These are phyloP conservation scores for Listrodromus nycthemerus DNA, from an alignment of 2,888 invertebrate genomes.

Conservation along the genomic window DNA sequence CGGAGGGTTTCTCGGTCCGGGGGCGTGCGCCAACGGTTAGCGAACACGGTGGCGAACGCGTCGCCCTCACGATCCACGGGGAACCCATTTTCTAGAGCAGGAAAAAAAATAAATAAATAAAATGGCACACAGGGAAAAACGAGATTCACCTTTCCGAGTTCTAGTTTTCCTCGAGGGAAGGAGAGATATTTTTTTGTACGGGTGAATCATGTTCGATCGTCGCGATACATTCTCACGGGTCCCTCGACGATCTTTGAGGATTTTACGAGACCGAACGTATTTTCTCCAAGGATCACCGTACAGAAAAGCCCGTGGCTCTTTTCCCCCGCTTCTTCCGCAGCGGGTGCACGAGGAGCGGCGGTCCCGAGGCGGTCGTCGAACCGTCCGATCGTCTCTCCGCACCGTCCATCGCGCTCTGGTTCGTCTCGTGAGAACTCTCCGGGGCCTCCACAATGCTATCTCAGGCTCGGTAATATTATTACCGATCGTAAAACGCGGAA, in stretches of 20 bases:
- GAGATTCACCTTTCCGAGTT: slow-evolving; percentile 18
- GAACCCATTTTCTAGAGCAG: background rate
- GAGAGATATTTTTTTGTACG: slow-evolving; percentile 25
- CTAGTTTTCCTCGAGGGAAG: slow-evolving; percentile 8
- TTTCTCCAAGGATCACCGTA: slow-evolving; percentile 37
- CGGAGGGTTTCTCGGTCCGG: background rate
- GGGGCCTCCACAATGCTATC: slow-evolving; percentile 52
- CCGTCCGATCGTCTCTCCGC: slow-evolving; percentile 14
- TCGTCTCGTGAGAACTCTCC: slow-evolving; percentile 57
- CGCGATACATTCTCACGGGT: slow-evolving; percentile 53
- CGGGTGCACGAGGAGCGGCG: slow-evolving; percentile 23
- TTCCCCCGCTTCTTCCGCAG: slow-evolving; percentile 12
- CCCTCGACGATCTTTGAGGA: slow-evolving; percentile 41
- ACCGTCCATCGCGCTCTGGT: slow-evolving; percentile 15
- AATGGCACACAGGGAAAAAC: slow-evolving; percentile 33
- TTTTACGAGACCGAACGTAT: slow-evolving; percentile 56
- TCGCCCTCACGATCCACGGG: background rate
- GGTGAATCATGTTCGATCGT: slow-evolving; percentile 34
- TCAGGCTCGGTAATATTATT: slow-evolving; percentile 56
- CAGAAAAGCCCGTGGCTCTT: slow-evolving; percentile 34
- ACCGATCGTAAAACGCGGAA: slow-evolving; percentile 61
- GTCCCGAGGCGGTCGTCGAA: slow-evolving; percentile 59
- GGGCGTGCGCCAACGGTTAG: background rate
- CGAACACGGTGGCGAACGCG: background rate
- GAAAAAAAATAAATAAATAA: slow-evolving; percentile 36